Evolutionary conservation across 1,140 invertebrate species (phyloP).

Genomic region (Caenorhabditis latens): DNA sequence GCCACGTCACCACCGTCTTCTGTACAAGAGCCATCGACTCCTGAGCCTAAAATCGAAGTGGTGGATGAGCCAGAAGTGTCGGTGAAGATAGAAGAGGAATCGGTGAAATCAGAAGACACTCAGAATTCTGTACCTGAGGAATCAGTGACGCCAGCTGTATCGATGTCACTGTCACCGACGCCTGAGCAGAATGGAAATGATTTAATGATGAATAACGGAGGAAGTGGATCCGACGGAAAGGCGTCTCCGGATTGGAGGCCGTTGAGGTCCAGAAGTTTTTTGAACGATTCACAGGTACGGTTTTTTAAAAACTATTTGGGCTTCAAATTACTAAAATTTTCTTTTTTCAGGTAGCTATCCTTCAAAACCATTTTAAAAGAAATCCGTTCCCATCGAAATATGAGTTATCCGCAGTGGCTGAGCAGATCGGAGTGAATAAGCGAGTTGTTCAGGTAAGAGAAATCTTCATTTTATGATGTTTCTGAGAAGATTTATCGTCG

Average conservation of each 20-base stretch:
- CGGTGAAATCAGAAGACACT: background rate
- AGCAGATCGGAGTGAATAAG: conserved; percentile 89
- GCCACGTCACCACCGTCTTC: conserved; percentile 45
- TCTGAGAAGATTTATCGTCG: conserved; percentile 7
- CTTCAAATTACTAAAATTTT: no score
- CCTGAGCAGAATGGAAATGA: conserved; percentile 41
- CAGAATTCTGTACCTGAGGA: background rate
- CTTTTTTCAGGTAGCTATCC: conserved; percentile 82
- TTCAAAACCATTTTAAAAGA: conserved; percentile 88
- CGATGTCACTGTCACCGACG: conserved; percentile 7
- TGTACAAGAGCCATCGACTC: conserved; percentile 3
- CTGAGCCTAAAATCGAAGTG: background rate
- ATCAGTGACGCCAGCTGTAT: background rate
- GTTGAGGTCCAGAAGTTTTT: conserved; percentile 87
- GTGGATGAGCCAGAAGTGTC: conserved; percentile 1
- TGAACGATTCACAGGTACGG: conserved; percentile 87
- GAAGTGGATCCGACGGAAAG: conserved; percentile 35
- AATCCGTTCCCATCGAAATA: conserved; percentile 93
- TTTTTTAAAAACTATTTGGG: background rate
- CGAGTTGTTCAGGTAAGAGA: conserved; percentile 86
- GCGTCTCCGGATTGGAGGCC: conserved; percentile 59
- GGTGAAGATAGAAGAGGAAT: conserved; percentile 1
- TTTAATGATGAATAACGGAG: background rate
- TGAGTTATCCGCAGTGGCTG: conserved; percentile 89
- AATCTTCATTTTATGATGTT: background rate